Evolutionary conservation across 2,113 vertebrate species (phyloP), one percentile per base, ranked within the genome.

Genomic region (Brienomyrus brachyistius): DNA sequence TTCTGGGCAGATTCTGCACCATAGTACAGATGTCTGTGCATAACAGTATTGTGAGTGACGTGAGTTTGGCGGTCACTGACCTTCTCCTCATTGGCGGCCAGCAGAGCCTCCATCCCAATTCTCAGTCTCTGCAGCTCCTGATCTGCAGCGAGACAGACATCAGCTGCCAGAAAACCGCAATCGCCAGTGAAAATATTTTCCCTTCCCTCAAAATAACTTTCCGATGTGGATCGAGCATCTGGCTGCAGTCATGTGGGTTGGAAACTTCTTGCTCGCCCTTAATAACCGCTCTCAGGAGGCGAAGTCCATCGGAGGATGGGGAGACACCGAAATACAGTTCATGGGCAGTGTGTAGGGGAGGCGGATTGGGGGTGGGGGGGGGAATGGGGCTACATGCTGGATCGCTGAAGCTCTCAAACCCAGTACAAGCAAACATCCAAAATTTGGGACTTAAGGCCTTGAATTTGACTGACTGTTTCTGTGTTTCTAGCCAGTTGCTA

Each of bases 21-120:
- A 45, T 40, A 45, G 77, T 70, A 70, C 62, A 70, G n/a, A 31
- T 27, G 31, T 31, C 62, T 11, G n/a, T 31, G 62, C 62, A 13
- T 13, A 27, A 45, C 2, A 21, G 54, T 19, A 45, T 5, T 59
- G 17, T 48, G 13, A 43, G 19, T 21, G 86, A 15, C 13, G n/a
- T 7, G 48, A 27, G 11, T 2, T 27, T 48, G 27, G 1, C 62
- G 13, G 17, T 17, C 35, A 88, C 90, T 95, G 91, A 99, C 98
- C 97, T 99, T 99, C 94, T 99, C 97, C 92, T 98, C 96, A 91
- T 99, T 99, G 90, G 97, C 95, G 91, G 96, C 94, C 74, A 97
- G 88, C 62, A 99, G 92, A 0, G 97, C 96, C 91, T 99, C 98
- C 97, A 99, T 98, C 83, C 98, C 97, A 89, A 94, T 94, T 93